Evolutionary conservation across 2,797 vertebrate species (phyloP).

Genomic region (Schizopygopsis pylzovi): DNA sequence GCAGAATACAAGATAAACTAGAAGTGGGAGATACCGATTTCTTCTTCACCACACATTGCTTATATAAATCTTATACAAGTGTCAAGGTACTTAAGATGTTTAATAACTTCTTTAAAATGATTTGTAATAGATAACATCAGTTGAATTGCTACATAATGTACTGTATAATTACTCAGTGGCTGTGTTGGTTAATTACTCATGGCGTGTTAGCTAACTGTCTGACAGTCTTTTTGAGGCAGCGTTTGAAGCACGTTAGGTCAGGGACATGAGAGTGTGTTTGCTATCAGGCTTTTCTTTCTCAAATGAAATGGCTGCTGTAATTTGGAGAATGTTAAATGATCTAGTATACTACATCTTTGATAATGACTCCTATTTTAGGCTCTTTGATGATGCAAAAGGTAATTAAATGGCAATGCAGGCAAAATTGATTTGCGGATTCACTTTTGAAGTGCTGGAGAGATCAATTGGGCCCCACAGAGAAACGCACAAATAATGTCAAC

Average conservation of each 20-base stretch:
- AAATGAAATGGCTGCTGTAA: neutral
- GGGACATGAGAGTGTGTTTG: neutral
- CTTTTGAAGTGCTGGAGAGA: slow-evolving; percentile 29
- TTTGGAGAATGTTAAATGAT: slow-evolving; percentile 20
- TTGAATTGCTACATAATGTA: neutral
- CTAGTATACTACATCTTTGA: slow-evolving; percentile 6
- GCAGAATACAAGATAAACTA: neutral
- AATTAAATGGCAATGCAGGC: slow-evolving; percentile 9
- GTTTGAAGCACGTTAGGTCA: neutral
- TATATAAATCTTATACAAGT: neutral
- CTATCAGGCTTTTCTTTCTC: neutral
- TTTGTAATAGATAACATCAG: neutral
- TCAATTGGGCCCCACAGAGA: neutral
- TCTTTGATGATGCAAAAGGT: slow-evolving; percentile 28
- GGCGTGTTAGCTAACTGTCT: slow-evolving; percentile 3
- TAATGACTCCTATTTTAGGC: slow-evolving; percentile 31
- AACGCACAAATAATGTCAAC: neutral
- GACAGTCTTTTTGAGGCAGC: neutral
- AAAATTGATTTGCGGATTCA: slow-evolving; percentile 33
- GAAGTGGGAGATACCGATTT: neutral
- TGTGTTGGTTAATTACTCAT: slow-evolving; percentile 1
- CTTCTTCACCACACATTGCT: neutral
- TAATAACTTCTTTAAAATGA: neutral
- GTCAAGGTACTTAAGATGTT: neutral
- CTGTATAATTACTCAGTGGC: neutral